A percentile compares a stretch with the other conserved stretches of the same genome.
phyloP scores from a whole-genome alignment of 1,140 invertebrate species.

The Habropoda laboriosa region DNA sequence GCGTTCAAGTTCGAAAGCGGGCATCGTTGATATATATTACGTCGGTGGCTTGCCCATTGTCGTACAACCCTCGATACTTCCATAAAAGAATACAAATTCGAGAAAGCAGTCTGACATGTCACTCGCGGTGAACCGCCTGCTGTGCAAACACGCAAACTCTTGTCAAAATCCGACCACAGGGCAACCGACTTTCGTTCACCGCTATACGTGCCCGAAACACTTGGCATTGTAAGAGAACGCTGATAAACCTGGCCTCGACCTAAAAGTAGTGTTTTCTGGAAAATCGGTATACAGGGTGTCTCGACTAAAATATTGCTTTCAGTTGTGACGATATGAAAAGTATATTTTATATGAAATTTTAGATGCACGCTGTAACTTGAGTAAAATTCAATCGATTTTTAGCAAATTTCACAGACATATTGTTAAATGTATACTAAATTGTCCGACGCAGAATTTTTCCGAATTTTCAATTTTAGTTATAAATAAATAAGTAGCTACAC shows the following conservation, averaged over 20 bases:
- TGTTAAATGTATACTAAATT: no score
- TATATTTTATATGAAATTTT: no score
- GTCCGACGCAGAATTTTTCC: no score
- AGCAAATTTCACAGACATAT: no score
- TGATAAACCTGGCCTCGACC: conserved; percentile 28
- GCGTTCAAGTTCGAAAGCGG: conserved; percentile 29
- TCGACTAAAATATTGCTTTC: no score
- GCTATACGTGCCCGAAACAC: conserved; percentile 28
- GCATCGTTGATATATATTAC: not conserved
- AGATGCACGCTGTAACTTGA: no score
- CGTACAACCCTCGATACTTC: not conserved
- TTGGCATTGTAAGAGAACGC: not conserved
- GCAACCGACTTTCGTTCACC: conserved; percentile 4
- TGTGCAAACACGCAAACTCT: conserved; percentile 63
- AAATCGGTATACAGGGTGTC: no score
- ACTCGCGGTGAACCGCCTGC: conserved; percentile 56
- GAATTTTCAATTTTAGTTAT: no score
- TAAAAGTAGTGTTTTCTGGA: conserved; percentile 9
- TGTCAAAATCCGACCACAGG: conserved; percentile 34
- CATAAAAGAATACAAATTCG: conserved; percentile 66
- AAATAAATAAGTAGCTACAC: no score
- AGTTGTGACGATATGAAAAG: no score
- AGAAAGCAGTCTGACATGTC: conserved; percentile 57
- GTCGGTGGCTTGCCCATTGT: conserved; percentile 39
- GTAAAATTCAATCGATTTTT: no score